A percentile compares a stretch with the other conserved stretches of the same genome.
Evolutionary conservation across 1,140 invertebrate species (phyloP).

Genomic region (Heliconius hermathena): DNA sequence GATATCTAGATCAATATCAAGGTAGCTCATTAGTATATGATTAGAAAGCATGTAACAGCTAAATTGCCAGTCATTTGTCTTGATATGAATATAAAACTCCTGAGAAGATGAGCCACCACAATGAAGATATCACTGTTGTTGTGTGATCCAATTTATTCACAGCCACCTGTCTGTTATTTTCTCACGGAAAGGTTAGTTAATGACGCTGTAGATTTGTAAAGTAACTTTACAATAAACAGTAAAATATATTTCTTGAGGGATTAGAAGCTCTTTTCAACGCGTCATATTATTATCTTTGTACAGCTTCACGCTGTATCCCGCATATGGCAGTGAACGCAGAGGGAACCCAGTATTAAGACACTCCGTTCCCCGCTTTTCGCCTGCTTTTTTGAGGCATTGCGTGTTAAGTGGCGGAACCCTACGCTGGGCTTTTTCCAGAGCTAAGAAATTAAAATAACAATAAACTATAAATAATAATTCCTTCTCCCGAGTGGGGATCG

Average conservation of each 20-base stretch:
- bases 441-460: too few relatives aligned
- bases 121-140: constrained; percentile 43
- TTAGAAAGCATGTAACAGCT: constrained; percentile 37
- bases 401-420: too few relatives aligned
- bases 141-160: constrained; percentile 50
- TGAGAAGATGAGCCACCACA: constrained; percentile 33
- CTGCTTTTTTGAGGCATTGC: too few relatives aligned
- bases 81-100: constrained; percentile 36
- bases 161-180: constrained; percentile 41
- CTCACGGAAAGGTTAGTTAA: constrained; percentile 40
- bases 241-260: not conserved
- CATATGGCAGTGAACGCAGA: too few relatives aligned
- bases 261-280: not conserved
- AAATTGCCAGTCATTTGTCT: constrained; percentile 33
- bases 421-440: too few relatives aligned
- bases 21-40: constrained; percentile 30
- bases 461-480: too few relatives aligned
- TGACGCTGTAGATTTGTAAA: constrained; percentile 34
- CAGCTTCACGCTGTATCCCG: too few relatives aligned
- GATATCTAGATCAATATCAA: constrained; percentile 20
- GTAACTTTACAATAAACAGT: constrained; percentile 12
- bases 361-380: too few relatives aligned
- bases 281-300: not conserved
- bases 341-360: too few relatives aligned
- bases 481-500: too few relatives aligned